Base-by-base conservation (phyloP, 2,797 vertebrate genomes). In the Orientallactaga sibirica region DNA sequence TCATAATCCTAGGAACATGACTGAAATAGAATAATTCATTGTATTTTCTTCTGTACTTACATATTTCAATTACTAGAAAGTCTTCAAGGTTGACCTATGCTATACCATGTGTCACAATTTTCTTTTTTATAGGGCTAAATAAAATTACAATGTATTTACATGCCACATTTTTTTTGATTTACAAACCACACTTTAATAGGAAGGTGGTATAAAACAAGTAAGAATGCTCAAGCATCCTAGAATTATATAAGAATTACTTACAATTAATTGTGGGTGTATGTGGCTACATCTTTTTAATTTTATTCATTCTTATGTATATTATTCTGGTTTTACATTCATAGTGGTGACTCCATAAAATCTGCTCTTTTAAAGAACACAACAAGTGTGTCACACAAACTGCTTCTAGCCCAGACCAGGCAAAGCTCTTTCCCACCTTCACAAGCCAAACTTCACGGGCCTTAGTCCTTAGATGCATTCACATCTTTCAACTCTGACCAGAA, bases 231-330 rank as follows among this genome's bases (percentile, higher is more conserved):
- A 73, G 48, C 67, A 41, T 8, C 4, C 62, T 86, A 4, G 79
- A 87, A 68, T 90, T 85, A 66, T 62, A 52, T 76, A 43, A 29
- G 74, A 86, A 85, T 55, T 52, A 85, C 70, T 66, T 79, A 41
- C 55, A 93, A 74, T 48, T 48, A 71, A 33, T 2, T 87, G 37
- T 80, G 16, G 29, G 33, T 70, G 22, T 20, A 25, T 75, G 2
- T 81, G 52, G 77, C 43, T 11, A 6, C 7, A 37, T 71, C 37
- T 93, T 76, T 37, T 37, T 37, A 37, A 37, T 37, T 37, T 37
- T 37, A 37, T 37, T 37, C 2, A 37, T 37, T 37, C 33, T 37
- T 37, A 37, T 37, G 33, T 37, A 37, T 37, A 37, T 37, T 37
- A 37, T 37, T 37, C 33, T 2, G 2, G 33, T 37, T 37, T 37